Evolutionary conservation across 2,113 vertebrate species (phyloP), one percentile per base, ranked within the genome.

Genomic region (Sisor rabdophorus): DNA sequence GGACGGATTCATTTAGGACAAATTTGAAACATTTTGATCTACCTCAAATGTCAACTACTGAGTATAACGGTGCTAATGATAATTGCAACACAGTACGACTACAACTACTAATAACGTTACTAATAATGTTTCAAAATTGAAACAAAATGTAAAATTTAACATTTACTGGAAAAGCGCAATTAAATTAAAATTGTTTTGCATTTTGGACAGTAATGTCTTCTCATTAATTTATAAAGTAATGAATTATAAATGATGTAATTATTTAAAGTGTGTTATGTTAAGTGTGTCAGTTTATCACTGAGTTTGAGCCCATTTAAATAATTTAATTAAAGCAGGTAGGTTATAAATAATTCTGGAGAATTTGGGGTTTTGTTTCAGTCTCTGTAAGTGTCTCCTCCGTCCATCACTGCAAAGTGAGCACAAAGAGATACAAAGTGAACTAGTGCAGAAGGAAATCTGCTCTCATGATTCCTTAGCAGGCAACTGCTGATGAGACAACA

Each of bases 321-420:
- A 54, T 74, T 55, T 56, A 11, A 78, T 58, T 68, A 48, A 74
- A 71, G 76, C 69, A 78, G 64, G 73, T 75, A 80, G 82, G 50
- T 85, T 75, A 78, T 87, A 83, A 71, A 2, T 74, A 88, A 82
- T 78, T 81, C 61, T 73, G 73, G 55, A 76, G 68, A 44, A 22
- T 26, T 71, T 30, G 61, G 47, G 28, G 71, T 70, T 76, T 73
- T 93, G 90, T 95, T 91, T 90, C 92, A 92, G 91, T 87, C 86
- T 89, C 87, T 89, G 77, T 86, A 83, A 70, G 77, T 64, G 84
- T 88, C 86, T 92, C 86, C 88, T 89, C 87, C 77, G 71, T 87
- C 86, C 87, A 87, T 80, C 77, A 82, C 84, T 90, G 90, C 89
- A 85, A 87, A 77, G 80, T 85, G 86, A 88, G 86, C 86, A 87